Percentiles rank a stretch among this genome's conserved stretches.
phyloP scores from a whole-genome alignment of 2,113 vertebrate species.

The Axis porcinus region DNA sequence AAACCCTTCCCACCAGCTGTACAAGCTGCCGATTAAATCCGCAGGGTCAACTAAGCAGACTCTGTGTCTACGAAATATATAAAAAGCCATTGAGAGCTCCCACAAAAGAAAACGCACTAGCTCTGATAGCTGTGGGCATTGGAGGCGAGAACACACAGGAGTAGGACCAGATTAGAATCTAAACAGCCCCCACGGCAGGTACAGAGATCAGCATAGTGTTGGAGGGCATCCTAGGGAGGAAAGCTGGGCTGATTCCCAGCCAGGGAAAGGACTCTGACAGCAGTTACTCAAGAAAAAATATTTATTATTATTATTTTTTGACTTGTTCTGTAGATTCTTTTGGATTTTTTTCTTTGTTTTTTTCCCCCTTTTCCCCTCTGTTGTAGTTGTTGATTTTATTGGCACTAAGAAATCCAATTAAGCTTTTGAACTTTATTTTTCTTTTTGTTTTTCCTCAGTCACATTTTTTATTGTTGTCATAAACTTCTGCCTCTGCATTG shows the following conservation, averaged over 20 bases:
- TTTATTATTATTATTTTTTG: neutral
- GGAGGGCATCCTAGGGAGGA: neutral
- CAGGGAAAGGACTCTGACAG: neutral
- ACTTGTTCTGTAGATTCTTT: too few relatives aligned
- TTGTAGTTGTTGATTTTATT: neutral
- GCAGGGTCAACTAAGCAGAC: neutral
- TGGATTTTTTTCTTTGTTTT: too few relatives aligned
- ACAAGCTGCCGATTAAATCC: neutral
- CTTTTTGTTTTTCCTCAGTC: neutral
- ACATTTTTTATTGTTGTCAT: neutral
- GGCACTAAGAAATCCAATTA: neutral
- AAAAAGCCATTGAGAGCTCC: neutral
- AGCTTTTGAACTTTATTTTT: neutral
- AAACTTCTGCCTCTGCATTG: neutral
- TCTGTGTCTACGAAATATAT: neutral
- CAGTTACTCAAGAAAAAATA: neutral
- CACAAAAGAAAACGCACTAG: neutral
- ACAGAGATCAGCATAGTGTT: neutral
- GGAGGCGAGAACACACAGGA: neutral
- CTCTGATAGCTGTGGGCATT: neutral
- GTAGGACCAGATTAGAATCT: neutral
- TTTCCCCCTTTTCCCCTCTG: accelerated
- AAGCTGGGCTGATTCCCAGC: neutral
- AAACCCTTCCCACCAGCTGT: neutral
- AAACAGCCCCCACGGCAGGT: neutral